Evolutionary conservation across 2,888 invertebrate genomes (phyloP), one percentile per base, ranked within the genome.

Genomic region (Glaucopsyche alexis): DNA sequence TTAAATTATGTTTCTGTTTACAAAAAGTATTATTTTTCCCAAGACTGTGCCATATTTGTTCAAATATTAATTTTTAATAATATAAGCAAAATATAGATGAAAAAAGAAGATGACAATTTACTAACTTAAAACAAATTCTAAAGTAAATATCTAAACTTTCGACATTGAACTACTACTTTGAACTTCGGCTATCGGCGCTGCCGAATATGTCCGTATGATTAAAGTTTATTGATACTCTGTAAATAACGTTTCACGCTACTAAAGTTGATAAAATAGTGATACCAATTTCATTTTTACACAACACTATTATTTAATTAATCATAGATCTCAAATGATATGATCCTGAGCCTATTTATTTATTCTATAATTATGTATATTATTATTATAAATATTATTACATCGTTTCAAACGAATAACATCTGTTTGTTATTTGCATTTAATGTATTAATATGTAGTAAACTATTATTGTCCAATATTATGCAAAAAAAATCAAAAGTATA

Each of bases 321-420:
- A 47, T 47, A 47, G 47, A 47, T 47, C 47, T 47, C 9, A 29
- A 60, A 29, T 60, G 13, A 29, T 60, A 55, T 14, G 60, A 60
- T 60, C 38, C 29, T 60, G 29, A 29, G 14, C 42, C 42, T n/a
- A 66, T 42, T 42, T 42, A 66, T 66, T 66, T 66, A n/a, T 42
- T 42, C 7, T 42, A 13, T 66, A 42, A n/a, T 8, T 42, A 14
- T 65, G 65, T 7, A 65, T 66, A 19, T n/a, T 66, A 40, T 8
- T 38, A n/a, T 8, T 8, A 9, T n/a, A 42, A 79, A 72, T 77
- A 77, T 81, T 80, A 72, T 74, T 79, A 79, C 82, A 80, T 80
- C 85, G 85, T 87, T 87, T 80, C 79, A 80, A 87, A 87, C 86
- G 85, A 82, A 79, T 80, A 80, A 78, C 74, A 72, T 73, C 40